Base-by-base conservation (phyloP, 2,113 vertebrate species). In the Eolophus roseicapilla region DNA sequence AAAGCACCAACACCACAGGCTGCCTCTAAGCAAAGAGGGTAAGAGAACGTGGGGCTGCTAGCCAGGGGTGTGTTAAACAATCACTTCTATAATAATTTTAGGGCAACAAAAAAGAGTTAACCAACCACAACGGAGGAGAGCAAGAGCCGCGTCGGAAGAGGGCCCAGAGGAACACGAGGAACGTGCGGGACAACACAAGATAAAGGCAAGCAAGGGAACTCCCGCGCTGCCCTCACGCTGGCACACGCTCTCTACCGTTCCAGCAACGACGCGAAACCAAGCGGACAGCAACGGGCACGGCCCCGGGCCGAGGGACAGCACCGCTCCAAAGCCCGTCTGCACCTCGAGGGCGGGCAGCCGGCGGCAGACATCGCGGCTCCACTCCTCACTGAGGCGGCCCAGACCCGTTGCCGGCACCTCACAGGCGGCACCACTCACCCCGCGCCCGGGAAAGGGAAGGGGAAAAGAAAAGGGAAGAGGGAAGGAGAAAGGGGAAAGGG, bases 61-160 rank as follows among this genome's bases (percentile, higher is more conserved):
- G 27, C n/a, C 18, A 4, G 8, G 1, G 44, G 15, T n/a, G 52
- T 2, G 3, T 2, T n/a, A 18, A 41, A 55, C 0, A 20, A 6
- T 21, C 39, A 1, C 31, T 5, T 1, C 2, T 1, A 4, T 2
- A 6, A 1, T 46, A 5, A 2, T 0, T 13, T 4, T 0, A 10
- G 9, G 8, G 11, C 41, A 62, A 62, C 19, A 1, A 5, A 11
- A 5, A 31, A 3, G 11, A 17, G 37, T 0, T 5, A 17, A 3
- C 9, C 2, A 4, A 28, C 47, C 46, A 4, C 2, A 3, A 2
- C 0, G 18, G 16, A 15, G 37, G 6, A 43, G 19, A 49, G 47
- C 9, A 15, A 0, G 9, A 16, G 21, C 11, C 1, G 8, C 20
- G 11, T n/a, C 11, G 47, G 11, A 7, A 7, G 11, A 9, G 23